Evolutionary conservation across 2,888 invertebrate genomes (phyloP).

Genomic region (Atrina japonica): DNA sequence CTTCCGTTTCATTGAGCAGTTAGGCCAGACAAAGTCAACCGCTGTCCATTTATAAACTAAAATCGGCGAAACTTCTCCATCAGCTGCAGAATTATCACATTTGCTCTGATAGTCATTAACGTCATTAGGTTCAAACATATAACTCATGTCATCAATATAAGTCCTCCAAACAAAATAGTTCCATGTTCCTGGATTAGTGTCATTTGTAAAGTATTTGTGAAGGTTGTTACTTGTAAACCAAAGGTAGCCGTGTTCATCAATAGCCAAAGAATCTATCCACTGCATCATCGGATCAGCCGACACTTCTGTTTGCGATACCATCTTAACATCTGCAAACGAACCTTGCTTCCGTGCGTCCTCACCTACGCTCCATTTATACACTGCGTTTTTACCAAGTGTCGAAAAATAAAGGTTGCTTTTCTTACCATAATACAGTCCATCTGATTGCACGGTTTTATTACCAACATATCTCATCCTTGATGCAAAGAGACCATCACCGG

Average conservation of each 20-base stretch:
- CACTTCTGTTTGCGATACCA: conserved; percentile 38
- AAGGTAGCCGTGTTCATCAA: conserved; percentile 56
- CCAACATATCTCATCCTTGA: conserved; percentile 42
- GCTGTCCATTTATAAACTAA: conserved; percentile 59
- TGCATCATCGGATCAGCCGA: conserved; percentile 53
- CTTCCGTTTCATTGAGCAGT: conserved; percentile 45
- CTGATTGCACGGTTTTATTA: conserved; percentile 49
- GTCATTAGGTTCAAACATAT: conserved; percentile 29
- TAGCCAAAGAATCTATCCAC: conserved; percentile 59
- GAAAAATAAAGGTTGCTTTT: conserved; percentile 55
- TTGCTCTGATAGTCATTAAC: too few relatives aligned
- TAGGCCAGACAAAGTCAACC: conserved; percentile 67
- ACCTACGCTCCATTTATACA: conserved; percentile 52
- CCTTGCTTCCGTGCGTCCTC: neutral
- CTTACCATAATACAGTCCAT: conserved; percentile 55
- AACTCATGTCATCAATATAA: conserved; percentile 54
- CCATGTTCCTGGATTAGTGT: conserved; percentile 43
- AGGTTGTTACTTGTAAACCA: conserved; percentile 64
- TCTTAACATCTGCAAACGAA: conserved; percentile 33
- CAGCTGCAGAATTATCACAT: neutral
- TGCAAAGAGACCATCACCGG: conserved; percentile 43
- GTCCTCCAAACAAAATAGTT: conserved; percentile 61
- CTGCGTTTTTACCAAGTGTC: conserved; percentile 43
- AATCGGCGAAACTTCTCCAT: neutral
- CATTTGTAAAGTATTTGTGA: conserved; percentile 53